Evolutionary conservation across 2,113 vertebrate species (phyloP).

Genomic region (Stigmatopora argus): DNA sequence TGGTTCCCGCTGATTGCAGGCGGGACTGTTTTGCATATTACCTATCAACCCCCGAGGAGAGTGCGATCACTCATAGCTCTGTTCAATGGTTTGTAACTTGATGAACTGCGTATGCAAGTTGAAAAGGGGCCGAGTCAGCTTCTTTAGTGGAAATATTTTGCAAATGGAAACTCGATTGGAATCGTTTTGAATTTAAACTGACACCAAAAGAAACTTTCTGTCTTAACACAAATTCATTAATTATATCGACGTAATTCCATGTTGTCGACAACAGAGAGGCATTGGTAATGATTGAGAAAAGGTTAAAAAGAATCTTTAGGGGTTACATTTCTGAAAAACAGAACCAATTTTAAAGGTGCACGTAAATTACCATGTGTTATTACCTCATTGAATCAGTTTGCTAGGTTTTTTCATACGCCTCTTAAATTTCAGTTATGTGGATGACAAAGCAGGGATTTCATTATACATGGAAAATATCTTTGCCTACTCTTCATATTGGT

Average conservation of each 20-base stretch:
- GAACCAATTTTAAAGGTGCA: no score
- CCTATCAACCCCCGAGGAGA: slow-evolving; percentile 24
- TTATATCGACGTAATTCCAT: not conserved
- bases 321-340: no score
- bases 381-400: not conserved
- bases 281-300: not conserved
- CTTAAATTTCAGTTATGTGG: not conserved
- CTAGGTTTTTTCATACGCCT: no score
- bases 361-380: not conserved
- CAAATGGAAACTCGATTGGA: not conserved
- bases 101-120: slow-evolving; percentile 21
- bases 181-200: not conserved
- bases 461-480: not conserved
- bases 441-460: not conserved
- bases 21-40: slow-evolving; percentile 58
- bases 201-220: not conserved
- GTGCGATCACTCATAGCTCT: slow-evolving; percentile 26
- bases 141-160: not conserved
- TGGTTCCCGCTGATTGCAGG: slow-evolving; percentile 45
- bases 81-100: slow-evolving; percentile 32
- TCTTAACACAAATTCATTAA: not conserved
- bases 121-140: slow-evolving; percentile 3
- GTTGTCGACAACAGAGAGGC: not conserved
- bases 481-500: not conserved
- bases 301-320: no score